Percentiles rank a stretch among this genome's conserved stretches.
Conservation (phyloP, 2,797 vertebrate genomes). For the Lophotriccus pileatus region DNA sequence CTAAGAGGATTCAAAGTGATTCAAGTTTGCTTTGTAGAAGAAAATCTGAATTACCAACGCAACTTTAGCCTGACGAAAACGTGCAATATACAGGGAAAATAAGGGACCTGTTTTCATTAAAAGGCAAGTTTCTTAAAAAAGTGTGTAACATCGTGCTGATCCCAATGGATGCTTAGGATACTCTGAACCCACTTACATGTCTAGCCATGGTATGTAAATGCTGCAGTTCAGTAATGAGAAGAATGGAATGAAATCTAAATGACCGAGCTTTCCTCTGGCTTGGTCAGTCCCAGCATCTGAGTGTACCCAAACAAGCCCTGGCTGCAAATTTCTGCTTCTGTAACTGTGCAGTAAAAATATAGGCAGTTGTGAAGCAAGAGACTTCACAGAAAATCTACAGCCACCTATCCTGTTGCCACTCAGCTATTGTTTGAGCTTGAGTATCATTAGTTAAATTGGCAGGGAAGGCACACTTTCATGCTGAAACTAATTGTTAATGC, state of each 20-base stretch:
- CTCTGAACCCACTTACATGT: not conserved
- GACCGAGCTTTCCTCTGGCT: not conserved
- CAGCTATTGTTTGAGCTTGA: not conserved
- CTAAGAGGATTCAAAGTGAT: not conserved
- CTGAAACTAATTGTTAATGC: conserved; percentile 38
- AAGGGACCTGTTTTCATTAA: not conserved
- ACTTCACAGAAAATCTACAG: not conserved
- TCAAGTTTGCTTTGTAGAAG: not conserved
- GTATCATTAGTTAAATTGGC: not conserved
- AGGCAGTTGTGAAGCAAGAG: not conserved
- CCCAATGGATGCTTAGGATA: not conserved
- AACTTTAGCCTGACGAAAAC: not conserved
- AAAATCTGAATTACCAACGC: not conserved
- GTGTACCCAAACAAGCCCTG: not conserved
- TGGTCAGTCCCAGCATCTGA: not conserved
- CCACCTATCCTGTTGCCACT: not conserved
- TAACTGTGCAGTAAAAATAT: not conserved
- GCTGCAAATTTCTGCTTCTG: not conserved
- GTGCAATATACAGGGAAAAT: not conserved
- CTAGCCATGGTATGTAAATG: not conserved
- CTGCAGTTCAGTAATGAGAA: not conserved
- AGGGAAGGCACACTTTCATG: conserved; percentile 8
- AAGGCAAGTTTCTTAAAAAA: not conserved
- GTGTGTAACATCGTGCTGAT: not conserved
- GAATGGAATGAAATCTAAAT: not conserved